phyloP scores from a whole-genome alignment of 2,888 invertebrate species.

The Pseudococcus longispinus region DNA sequence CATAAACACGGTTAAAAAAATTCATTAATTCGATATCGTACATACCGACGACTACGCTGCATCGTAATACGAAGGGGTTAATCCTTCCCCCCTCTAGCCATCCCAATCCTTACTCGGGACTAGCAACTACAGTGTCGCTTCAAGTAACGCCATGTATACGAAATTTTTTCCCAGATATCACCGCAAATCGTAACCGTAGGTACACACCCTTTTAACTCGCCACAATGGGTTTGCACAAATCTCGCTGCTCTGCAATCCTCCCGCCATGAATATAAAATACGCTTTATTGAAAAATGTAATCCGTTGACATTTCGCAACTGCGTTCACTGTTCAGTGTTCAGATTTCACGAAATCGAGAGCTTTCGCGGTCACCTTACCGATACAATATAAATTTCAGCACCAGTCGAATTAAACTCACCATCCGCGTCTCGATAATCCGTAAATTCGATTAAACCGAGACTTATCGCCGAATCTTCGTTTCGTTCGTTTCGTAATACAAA shows the following conservation, averaged over 20 bases:
- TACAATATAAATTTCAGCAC: background rate
- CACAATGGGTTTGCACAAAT: background rate
- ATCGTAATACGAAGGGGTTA: background rate
- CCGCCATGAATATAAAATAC: constrained; percentile 34
- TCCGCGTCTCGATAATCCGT: constrained; percentile 1
- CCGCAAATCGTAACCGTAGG: background rate
- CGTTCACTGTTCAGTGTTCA: background rate
- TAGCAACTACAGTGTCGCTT: too few species aligned
- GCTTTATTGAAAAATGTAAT: constrained; percentile 40
- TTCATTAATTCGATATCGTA: constrained; percentile 23
- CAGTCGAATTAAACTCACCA: background rate
- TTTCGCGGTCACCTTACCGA: background rate
- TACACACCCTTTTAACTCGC: constrained; percentile 15
- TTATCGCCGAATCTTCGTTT: constrained; percentile 9
- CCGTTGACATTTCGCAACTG: constrained; percentile 11
- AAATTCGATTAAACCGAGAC: constrained; percentile 32
- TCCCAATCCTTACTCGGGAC: too few species aligned
- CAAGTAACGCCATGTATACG: background rate
- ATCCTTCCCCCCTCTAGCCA: background rate
- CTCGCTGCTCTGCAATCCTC: constrained; percentile 7
- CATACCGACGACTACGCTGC: too few species aligned
- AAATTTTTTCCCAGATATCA: background rate
- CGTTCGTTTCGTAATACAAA: constrained; percentile 10
- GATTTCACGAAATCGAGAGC: background rate
- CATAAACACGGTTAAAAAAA: background rate